These are phyloP conservation scores for Drosophila anceps DNA, from an alignment of 2,888 invertebrate genomes.

Conservation along the genomic window DNA sequence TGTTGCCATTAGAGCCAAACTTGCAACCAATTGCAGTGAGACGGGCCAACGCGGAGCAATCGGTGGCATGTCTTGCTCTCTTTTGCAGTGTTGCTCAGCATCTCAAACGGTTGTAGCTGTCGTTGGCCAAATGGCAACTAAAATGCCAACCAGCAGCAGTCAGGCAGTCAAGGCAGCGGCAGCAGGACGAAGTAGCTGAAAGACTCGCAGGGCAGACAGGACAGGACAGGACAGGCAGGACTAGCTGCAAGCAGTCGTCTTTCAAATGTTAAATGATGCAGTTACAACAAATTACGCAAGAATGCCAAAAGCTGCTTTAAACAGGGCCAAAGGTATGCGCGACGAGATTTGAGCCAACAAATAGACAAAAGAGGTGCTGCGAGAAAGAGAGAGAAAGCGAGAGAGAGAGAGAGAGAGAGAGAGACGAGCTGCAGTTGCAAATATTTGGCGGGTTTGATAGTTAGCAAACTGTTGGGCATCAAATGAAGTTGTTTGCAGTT, in stretches of 20 bases:
- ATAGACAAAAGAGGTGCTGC: constrained; percentile 11
- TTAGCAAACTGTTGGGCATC: constrained; percentile 61
- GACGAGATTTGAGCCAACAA: constrained; percentile 52
- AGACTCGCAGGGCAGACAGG: constrained; percentile 14
- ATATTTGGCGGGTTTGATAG: constrained; percentile 67
- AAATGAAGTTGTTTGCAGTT: constrained; percentile 72
- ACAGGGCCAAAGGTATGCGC: constrained; percentile 48
- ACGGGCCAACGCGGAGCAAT: constrained; percentile 23
- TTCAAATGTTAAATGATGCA: constrained; percentile 76
- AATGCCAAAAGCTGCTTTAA: constrained; percentile 51
- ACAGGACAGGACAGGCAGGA: constrained; percentile 7
- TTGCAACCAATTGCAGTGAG: constrained; percentile 63
- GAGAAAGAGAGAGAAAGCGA: background rate
- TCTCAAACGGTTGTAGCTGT: constrained; percentile 49
- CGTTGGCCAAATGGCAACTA: constrained; percentile 67
- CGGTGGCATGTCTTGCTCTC: constrained; percentile 40
- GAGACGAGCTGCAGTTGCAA: constrained; percentile 36
- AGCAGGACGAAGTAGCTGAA: constrained; percentile 17
- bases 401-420: constrained; percentile 4
- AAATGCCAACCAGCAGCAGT: constrained; percentile 56
- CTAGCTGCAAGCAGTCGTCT: constrained; percentile 50
- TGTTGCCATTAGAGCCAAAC: constrained; percentile 72
- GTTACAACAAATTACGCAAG: constrained; percentile 74
- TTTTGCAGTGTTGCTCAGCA: constrained; percentile 26
- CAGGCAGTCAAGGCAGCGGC: constrained; percentile 25